These are phyloP conservation scores for Ophthalmolycus amberensis DNA, from an alignment of 2,113 vertebrate genomes.

Conservation along the genomic window DNA sequence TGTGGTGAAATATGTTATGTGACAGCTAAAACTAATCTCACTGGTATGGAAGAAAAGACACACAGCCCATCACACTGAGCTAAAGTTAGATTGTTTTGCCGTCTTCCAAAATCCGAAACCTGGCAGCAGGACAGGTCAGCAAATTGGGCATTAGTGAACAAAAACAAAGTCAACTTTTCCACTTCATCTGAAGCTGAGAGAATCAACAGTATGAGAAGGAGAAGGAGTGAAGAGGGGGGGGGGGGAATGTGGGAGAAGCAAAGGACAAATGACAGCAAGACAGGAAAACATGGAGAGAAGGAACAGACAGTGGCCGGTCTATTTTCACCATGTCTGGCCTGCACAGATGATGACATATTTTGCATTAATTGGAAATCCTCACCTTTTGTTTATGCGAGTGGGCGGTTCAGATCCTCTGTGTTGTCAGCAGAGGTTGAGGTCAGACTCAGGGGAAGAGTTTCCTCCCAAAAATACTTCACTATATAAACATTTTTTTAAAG, in stretches of 20 bases:
- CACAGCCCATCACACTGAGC: neutral
- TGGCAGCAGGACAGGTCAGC: neutral
- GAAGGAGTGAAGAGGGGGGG: too few species aligned
- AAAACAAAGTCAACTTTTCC: neutral
- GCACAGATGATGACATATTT: slow-evolving; percentile 28
- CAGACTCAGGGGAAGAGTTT: slow-evolving; percentile 22
- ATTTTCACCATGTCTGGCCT: slow-evolving; percentile 10
- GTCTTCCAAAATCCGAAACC: neutral
- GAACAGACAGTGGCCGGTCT: slow-evolving; percentile 19
- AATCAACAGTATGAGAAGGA: neutral
- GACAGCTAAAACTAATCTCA: neutral
- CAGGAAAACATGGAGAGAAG: neutral
- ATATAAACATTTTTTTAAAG: slow-evolving; percentile 28
- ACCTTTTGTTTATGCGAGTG: slow-evolving; percentile 36
- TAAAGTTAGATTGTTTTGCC: neutral
- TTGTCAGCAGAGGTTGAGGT: slow-evolving; percentile 30
- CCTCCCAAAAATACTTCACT: slow-evolving; percentile 28
- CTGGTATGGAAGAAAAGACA: neutral
- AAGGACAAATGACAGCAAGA: neutral
- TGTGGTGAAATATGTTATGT: neutral
- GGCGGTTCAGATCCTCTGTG: slow-evolving; percentile 9
- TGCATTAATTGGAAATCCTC: slow-evolving; percentile 31
- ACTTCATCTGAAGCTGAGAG: neutral
- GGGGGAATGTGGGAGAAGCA: neutral
- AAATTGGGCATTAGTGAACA: neutral